Percentiles rank a stretch among this genome's conserved stretches.
These are phyloP conservation scores for Heterodera schachtii DNA, from an alignment of 1,140 invertebrate genomes.

Conservation along the genomic window DNA sequence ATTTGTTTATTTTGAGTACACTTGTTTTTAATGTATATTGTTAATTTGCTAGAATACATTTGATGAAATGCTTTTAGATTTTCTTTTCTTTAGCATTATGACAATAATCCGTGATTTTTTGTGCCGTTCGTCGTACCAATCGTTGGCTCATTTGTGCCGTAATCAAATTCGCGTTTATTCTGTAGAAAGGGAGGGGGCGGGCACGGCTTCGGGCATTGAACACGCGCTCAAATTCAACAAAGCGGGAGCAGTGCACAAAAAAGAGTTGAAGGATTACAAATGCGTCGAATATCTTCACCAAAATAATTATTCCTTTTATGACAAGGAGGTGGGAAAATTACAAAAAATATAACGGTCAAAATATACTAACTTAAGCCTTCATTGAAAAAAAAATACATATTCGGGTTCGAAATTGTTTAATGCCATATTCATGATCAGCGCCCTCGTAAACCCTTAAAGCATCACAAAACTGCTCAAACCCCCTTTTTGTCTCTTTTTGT, in stretches of 20 bases:
- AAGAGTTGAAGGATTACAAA: conserved; percentile 52
- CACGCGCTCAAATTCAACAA: conserved; percentile 49
- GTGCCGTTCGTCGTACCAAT: background rate
- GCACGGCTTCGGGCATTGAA: conserved; percentile 47
- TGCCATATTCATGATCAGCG: too few species aligned
- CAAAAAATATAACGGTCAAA: background rate
- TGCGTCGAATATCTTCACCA: conserved; percentile 53
- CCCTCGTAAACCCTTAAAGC: too few species aligned
- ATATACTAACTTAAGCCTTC: too few species aligned
- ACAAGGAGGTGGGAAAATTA: conserved; percentile 41
- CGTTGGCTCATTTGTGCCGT: background rate
- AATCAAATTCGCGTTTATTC: background rate
- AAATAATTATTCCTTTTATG: conserved; percentile 49
- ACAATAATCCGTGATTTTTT: background rate
- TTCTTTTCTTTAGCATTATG: too few species aligned
- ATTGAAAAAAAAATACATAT: too few species aligned
- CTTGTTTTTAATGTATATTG: too few species aligned
- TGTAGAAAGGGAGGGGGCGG: conserved; percentile 14
- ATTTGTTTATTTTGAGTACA: background rate
- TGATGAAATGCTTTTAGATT: too few species aligned
- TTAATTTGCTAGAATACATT: too few species aligned
- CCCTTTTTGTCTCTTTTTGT: too few species aligned
- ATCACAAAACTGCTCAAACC: too few species aligned
- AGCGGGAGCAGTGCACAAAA: conserved; percentile 24
- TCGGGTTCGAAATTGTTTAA: too few species aligned